These are phyloP conservation scores for Crotalus tigris DNA, from an alignment of 2,113 vertebrate genomes.

Conservation along the genomic window DNA sequence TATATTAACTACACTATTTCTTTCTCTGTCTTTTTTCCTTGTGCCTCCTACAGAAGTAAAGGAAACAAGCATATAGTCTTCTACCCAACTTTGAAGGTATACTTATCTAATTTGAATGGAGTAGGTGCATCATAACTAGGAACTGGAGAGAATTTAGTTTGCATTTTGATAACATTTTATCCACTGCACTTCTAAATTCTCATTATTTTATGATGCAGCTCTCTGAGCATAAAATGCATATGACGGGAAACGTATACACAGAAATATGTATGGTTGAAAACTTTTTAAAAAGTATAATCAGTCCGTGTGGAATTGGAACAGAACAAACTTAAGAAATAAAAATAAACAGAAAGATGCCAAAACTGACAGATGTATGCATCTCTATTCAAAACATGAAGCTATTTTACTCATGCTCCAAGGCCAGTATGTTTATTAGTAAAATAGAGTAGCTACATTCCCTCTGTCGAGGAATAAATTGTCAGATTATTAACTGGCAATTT, in stretches of 20 bases:
- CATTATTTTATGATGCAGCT: neutral
- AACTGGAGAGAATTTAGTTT: neutral
- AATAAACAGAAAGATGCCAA: neutral
- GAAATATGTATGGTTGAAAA: neutral
- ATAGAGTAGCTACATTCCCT: neutral
- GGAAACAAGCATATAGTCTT: constrained; percentile 84
- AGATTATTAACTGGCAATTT: constrained; percentile 40
- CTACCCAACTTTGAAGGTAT: constrained; percentile 91
- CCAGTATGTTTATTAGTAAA: constrained; percentile 13
- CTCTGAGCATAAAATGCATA: neutral
- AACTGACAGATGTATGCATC: neutral
- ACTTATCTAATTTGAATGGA: constrained; percentile 12
- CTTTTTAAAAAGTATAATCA: neutral
- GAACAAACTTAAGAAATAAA: neutral
- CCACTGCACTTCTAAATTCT: neutral
- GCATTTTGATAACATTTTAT: neutral
- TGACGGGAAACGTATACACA: neutral
- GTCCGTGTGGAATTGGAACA: neutral
- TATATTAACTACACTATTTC: neutral
- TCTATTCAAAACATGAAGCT: neutral
- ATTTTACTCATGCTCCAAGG: constrained; percentile 36
- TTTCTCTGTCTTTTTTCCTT: neutral
- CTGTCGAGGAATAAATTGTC: constrained; percentile 35
- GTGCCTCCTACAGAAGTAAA: constrained; percentile 75
- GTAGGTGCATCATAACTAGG: neutral